Evolutionary conservation across 2,113 vertebrate genomes (phyloP).

Genomic region (Nothoprocta perdicaria): DNA sequence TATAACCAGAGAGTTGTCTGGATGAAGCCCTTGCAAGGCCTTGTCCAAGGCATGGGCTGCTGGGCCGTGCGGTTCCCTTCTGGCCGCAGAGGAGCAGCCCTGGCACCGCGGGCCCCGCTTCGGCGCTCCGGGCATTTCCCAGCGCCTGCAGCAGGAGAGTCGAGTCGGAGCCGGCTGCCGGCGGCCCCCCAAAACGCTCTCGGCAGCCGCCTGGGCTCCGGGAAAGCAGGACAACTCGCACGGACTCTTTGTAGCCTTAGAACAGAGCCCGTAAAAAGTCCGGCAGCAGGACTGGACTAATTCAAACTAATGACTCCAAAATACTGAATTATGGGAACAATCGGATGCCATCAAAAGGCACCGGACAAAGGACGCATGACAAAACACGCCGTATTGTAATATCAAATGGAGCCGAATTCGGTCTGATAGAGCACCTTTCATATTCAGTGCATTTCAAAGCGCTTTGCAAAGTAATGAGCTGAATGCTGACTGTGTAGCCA

Average conservation of each 20-base stretch:
- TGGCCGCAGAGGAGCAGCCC: background rate
- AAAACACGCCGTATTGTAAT: background rate
- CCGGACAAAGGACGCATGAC: conserved; percentile 37
- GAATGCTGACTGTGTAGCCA: background rate
- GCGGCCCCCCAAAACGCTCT: background rate
- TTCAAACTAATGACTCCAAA: conserved; percentile 38
- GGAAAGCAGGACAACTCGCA: conserved; percentile 37
- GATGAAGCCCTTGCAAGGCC: background rate
- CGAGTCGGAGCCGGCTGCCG: conserved; percentile 10
- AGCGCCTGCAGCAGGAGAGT: background rate
- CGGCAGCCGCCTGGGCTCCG: background rate
- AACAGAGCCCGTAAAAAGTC: conserved; percentile 49
- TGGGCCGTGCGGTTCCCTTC: background rate
- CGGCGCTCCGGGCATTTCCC: background rate
- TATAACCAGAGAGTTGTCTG: accelerated
- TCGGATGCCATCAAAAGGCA: background rate
- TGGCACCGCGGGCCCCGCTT: background rate
- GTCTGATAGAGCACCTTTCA: conserved; percentile 40
- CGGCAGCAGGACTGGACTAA: conserved; percentile 26
- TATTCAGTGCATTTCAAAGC: conserved; percentile 57
- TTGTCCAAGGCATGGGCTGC: background rate
- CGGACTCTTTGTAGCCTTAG: conserved; percentile 17
- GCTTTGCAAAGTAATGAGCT: conserved; percentile 64
- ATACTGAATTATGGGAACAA: conserved; percentile 44
- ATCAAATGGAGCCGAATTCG: conserved; percentile 36